Base-by-base conservation (phyloP, 2,888 invertebrate species). In the Parnassius glacialis region DNA sequence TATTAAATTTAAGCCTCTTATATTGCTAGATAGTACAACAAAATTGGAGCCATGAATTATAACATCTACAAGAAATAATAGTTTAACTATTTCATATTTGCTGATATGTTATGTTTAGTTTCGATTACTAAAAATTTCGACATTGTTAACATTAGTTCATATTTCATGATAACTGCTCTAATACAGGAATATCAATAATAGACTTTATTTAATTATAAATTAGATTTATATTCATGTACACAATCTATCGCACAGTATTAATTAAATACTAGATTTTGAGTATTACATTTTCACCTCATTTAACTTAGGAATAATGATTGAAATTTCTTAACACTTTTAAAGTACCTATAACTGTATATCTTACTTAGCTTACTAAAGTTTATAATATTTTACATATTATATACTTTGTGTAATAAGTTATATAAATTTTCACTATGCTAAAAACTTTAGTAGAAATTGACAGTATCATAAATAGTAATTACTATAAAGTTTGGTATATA, bases 381-480 rank as follows among this genome's bases (percentile, higher is more conserved):
- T 34, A 34, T 7, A 34, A 34, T 34, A 34, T 34, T 34, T 34
- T 5, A 34, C 5, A 34, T 34, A 34, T 34, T 34, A 34, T 34
- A 7, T 34, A 34, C 0, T 34, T 34, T 5, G 34, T 34, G 34
- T 34, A 34, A 16, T 48, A 48, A 1, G n/a, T 48, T n/a, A 48
- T 9, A 48, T 13, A 9, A 45, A n/a, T 65, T 72, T 72, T 74
- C 69, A 72, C 72, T 69, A 70, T 44, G 45, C 68, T 70, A 48
- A 25, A 41, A 48, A 43, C 42, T 34, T 13, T 16, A 53, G 56
- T 61, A 63, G 41, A 62, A 64, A 64, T 66, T 69, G 68, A 66
- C 62, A 57, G 53, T 43, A 66, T 52, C 34, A 61, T 66, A 67
- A 52, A 47, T 56, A 57, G 43, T 58, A 59, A 48, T 25, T 13